Base-by-base conservation (phyloP, 1,140 invertebrate species). In the Elysia chlorotica region DNA sequence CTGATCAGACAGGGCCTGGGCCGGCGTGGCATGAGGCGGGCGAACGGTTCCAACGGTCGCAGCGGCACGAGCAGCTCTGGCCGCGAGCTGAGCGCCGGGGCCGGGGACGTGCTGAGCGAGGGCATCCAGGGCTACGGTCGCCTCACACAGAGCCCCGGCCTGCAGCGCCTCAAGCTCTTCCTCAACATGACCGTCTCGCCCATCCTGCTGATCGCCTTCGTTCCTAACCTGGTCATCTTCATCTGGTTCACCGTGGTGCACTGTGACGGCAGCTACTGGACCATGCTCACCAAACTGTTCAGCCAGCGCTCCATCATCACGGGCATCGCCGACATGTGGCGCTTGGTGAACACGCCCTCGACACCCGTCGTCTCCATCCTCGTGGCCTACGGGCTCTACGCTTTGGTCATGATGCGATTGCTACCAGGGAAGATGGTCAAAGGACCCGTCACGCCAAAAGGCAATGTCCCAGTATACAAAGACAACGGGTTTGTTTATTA, bases 401-500 rank as follows among this genome's bases (percentile, higher is more conserved):
- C 81, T 21, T 65, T 87, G 17, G 36, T 83, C 17, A 68, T 84
- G 69, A 86, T 85, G 84, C 76, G 74, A 19, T n/a, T 85, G 3
- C 70, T 91, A 1, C 89, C 90, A 5, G 87, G 88, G 21, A 85
- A 87, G 65, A 81, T 73, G 21, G 87, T 87, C 35, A 63, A 85
- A 54, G 90, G 90, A 3, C 90, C 90, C 1, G 71, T 87, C 5
- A 89, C 90, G 0, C 81, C 85, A 14, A 88, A 87, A 73, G 90
- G 89, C 38, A 86, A 87, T 71, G 81, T 79, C 2, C 90, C 90
- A 1, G 73, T 81, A 0, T 91, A 91, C 79, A 84, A 86, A 77
- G 89, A 89, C 75, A 91, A 91, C 80, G 90, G 90, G 1, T 87
- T 91, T 71, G 61, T 85, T 33, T 90, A 89, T 80, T 91, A 88